These are phyloP conservation scores for Globia sparganii DNA, from an alignment of 2,888 invertebrate species.

Conservation along the genomic window DNA sequence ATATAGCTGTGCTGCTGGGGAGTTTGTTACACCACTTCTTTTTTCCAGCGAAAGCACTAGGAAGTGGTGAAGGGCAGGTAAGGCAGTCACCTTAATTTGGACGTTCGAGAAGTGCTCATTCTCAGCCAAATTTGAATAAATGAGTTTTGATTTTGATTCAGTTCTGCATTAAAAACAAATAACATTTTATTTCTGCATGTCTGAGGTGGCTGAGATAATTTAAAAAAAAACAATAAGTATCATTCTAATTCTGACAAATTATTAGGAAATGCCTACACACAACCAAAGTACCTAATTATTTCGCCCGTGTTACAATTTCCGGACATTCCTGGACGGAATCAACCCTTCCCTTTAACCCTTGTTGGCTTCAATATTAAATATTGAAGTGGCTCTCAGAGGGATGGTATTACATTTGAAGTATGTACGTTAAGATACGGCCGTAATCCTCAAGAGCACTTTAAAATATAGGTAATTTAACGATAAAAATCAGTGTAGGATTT, in stretches of 20 bases:
- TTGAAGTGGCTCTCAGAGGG: conserved; percentile 25
- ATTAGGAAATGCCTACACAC: conserved; percentile 8
- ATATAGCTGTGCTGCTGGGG: not conserved
- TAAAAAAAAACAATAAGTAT: not conserved
- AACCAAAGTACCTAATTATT: conserved; percentile 20
- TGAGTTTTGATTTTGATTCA: not conserved
- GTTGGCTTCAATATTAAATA: conserved; percentile 42
- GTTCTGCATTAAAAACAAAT: not conserved
- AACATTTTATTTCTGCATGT: not conserved
- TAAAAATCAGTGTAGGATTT: not conserved
- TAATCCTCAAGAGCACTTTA: conserved; percentile 3
- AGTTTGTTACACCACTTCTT: not conserved
- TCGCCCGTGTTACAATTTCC: conserved; percentile 18
- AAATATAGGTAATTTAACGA: not conserved
- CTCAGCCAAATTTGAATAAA: not conserved
- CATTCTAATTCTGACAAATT: not conserved
- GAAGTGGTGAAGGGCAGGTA: not conserved
- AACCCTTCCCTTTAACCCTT: conserved; percentile 25
- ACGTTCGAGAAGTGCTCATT: not conserved
- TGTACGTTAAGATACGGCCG: not conserved
- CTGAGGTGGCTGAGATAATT: not conserved
- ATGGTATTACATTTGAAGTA: conserved; percentile 16
- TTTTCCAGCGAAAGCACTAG: not conserved
- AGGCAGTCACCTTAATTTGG: not conserved
- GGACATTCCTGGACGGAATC: conserved; percentile 5